Base-by-base conservation (phyloP, 2,113 vertebrate species). In the Dendropsophus ebraccatus region DNA sequence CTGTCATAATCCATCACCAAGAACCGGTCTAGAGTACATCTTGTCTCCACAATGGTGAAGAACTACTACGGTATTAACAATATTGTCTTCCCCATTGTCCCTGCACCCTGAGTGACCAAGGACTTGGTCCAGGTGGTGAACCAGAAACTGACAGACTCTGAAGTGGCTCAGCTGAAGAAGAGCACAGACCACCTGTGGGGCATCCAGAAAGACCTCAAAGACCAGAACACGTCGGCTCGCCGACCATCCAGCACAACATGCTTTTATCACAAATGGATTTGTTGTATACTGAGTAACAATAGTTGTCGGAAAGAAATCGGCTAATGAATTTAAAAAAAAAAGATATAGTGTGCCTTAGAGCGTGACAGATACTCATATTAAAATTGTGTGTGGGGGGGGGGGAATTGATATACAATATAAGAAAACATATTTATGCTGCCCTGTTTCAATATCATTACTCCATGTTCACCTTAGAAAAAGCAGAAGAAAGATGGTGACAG, bases 41-140 rank as follows among this genome's bases (percentile, higher is more conserved):
- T 98, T 0, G 96, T 99, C 23, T 98, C 98, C 86, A 97, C 97
- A 5, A 96, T 99, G 96, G 97, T 99, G 32, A 94, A 99, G 96
- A 94, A 95, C 30, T 97, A 96, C 96, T 97, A 96, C 0, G 96
- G 97, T 19, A 97, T 99, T 23, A 65, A 91, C 1, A 95, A 97
- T 0, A 96, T 99, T 41, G 98, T 99, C 87, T 99, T 98, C 94
- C 90, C 99, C 90, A 99, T 84, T 94, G 99, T 67, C 98, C 98
- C 0, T 95, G 95, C 52, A 92, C 99, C 58, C 92, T 99, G 80
- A 96, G 93, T 88, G 90, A 91, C 75, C 91, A 89, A 6, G 2
- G 98, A 98, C 0, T 89, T 99, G 77, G 91, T 92, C 82, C 96
- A 95, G 10, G 95, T 99, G 58, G 92, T 99, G 92, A 99, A 98